These are phyloP conservation scores for Spilogale gracilis DNA, from an alignment of 2,113 vertebrate species.

Conservation along the genomic window DNA sequence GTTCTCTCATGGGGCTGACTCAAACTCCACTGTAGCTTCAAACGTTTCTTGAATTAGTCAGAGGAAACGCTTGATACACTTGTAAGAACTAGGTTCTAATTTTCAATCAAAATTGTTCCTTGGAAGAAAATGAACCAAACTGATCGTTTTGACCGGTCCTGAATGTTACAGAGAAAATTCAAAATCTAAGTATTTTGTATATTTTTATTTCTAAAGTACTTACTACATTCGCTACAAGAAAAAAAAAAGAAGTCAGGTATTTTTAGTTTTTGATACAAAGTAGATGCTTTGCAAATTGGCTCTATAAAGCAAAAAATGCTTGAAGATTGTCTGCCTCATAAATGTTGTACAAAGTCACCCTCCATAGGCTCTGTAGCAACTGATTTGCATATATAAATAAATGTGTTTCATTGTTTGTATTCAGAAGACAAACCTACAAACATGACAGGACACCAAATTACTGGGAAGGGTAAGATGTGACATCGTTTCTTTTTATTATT, in stretches of 20 bases:
- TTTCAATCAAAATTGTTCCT: not conserved
- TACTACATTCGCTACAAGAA: not conserved
- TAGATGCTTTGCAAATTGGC: not conserved
- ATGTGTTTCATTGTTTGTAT: not conserved
- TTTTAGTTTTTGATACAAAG: not conserved
- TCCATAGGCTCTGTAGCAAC: not conserved
- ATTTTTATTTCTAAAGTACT: not conserved
- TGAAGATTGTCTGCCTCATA: not conserved
- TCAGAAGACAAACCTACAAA: not conserved
- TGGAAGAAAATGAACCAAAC: not conserved
- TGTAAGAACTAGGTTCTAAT: not conserved
- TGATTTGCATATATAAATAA: not conserved
- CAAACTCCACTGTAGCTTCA: not conserved
- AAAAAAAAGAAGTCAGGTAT: not conserved
- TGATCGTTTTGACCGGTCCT: not conserved
- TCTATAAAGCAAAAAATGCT: not conserved
- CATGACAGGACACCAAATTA: not conserved
- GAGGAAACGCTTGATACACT: not conserved
- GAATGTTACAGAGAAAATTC: not conserved
- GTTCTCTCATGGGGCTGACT: fast-evolving
- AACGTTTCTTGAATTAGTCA: not conserved
- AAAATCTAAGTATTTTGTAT: not conserved
- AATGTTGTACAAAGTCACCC: no score
- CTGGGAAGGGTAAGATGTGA: not conserved
- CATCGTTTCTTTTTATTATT: not conserved